These are phyloP conservation scores for Hydrotaea cyrtoneurina DNA, from an alignment of 2,888 invertebrate genomes.

Conservation along the genomic window DNA sequence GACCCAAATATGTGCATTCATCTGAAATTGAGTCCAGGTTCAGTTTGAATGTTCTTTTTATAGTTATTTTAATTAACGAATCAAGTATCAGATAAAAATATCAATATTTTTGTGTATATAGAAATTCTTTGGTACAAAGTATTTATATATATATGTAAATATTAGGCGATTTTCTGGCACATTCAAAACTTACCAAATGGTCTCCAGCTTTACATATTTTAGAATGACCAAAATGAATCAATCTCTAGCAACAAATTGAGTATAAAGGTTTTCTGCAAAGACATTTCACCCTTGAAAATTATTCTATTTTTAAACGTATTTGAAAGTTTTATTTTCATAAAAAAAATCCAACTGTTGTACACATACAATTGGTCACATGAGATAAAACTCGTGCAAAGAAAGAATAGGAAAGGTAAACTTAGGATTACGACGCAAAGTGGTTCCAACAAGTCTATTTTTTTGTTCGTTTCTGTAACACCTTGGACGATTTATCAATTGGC, in stretches of 20 bases:
- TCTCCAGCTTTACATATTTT: constrained; percentile 80
- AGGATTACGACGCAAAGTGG: too few species aligned
- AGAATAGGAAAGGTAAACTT: neutral
- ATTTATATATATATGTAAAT: constrained; percentile 65
- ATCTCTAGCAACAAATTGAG: constrained; percentile 81
- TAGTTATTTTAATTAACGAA: constrained; percentile 68
- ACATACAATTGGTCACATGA: constrained; percentile 47
- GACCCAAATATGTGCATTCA: constrained; percentile 78
- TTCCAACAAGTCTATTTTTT: too few species aligned
- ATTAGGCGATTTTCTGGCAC: constrained; percentile 75
- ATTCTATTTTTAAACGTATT: constrained; percentile 74
- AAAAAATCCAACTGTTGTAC: constrained; percentile 56
- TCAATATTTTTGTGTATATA: constrained; percentile 70
- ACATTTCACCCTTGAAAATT: constrained; percentile 84
- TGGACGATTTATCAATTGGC: too few species aligned
- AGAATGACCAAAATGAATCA: constrained; percentile 80
- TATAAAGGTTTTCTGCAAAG: constrained; percentile 86
- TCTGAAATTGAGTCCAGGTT: constrained; percentile 81
- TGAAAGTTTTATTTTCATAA: constrained; percentile 60
- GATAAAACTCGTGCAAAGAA: constrained; percentile 8
- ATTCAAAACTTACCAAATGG: constrained; percentile 81
- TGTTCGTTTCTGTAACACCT: too few species aligned
- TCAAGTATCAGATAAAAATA: constrained; percentile 68
- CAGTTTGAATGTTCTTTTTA: constrained; percentile 77
- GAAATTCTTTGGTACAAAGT: constrained; percentile 70